Base-by-base conservation (phyloP, 2,113 vertebrate genomes). In the Daubentonia madagascariensis region DNA sequence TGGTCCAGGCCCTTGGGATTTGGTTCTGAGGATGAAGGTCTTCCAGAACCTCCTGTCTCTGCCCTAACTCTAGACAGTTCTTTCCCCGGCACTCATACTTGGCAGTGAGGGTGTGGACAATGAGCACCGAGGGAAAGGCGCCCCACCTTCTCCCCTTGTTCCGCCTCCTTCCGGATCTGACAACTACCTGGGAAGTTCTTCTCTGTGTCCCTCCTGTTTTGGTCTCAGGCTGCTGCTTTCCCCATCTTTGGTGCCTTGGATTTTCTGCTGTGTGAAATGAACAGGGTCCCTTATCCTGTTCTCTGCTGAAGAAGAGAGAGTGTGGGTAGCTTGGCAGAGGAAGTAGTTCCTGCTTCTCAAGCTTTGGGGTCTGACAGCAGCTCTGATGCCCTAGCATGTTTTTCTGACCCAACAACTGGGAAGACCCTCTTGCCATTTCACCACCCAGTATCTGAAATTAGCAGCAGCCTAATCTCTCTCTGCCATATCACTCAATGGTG, bases 401-500 rank as follows among this genome's bases (percentile, higher is more conserved):
- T 73, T 68, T 54, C 76, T 67, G 32, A 91, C 72, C 57, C 17
- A 43, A 25, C 35, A 5, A 22, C 78, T 70, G 81, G 72, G 5
- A 54, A 70, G 52, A 90, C 52, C 67, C 79, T 35, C 30, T 85
- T 23, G 94, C 94, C 63, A 97, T 96, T 98, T 97, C 97, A 95
- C 48, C n/a, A 89, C 92, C 95, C 97, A 96, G 43, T 90, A 75
- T 97, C 98, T 96, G 97, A 98, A 98, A 98, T 98, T 97, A 98
- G 98, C 80, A 97, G 97, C 96, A 40, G 96, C 94, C 98, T 98
- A 98, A 98, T 98, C 97, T 98, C 95, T 97, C 97, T 83, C 76
- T 96, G 96, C 98, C 96, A 94, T 98, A 98, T 98, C 98, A 98
- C 97, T 98, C 98, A 96, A 92, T 98, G 98, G 98, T 98, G 98